Evolutionary conservation across 1,140 invertebrate species (phyloP), one percentile per base, ranked within the genome.

Genomic region (Atta cephalotes): DNA sequence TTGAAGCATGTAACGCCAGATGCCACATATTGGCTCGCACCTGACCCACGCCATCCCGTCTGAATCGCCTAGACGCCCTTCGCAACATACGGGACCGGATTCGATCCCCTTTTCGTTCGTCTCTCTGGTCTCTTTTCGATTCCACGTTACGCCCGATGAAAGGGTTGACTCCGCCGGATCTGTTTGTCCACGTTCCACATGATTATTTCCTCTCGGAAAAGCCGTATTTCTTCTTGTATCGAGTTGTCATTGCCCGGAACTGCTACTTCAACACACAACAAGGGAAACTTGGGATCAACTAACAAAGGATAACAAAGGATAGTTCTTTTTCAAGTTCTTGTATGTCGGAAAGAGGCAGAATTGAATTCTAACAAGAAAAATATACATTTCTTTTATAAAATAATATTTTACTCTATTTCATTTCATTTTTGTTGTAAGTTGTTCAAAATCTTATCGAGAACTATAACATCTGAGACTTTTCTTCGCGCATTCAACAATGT

Each of bases 1-100:
- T 93, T 94, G 93, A 94, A 95, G 88, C 94, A 91, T 95, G 94
- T 95, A 92, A 94, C 93, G 91, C 94, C 94, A 95, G 94, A 94
- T 95, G 94, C 91, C 93, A 93, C 94, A 94, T 94, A 95, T 95
- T 95, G 93, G 91, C 91, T 93, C 89, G 89, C 92, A 89, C 89
- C 92, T 92, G 92, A 92, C 90, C 88, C 85, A 71, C 74, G 51
- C 79, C 79, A 84, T 84, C 51, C 76, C 58, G 28, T 56, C 51
- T 81, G 51, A 56, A 35, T 21, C 58, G 25, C 6, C 31, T 6
- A 6, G 31, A 35, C 31, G 31, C 51, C 49, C 45, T 60, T 31
- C 63, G 28, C 49, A 84, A 84, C 70, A 74, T 12, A 63, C 70
- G 70, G 63, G 53, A 66, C 49, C 81, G 56, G 85, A 76, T 56